Evolutionary conservation across 1,140 invertebrate species (phyloP).

Genomic region (Helicoverpa armigera): DNA sequence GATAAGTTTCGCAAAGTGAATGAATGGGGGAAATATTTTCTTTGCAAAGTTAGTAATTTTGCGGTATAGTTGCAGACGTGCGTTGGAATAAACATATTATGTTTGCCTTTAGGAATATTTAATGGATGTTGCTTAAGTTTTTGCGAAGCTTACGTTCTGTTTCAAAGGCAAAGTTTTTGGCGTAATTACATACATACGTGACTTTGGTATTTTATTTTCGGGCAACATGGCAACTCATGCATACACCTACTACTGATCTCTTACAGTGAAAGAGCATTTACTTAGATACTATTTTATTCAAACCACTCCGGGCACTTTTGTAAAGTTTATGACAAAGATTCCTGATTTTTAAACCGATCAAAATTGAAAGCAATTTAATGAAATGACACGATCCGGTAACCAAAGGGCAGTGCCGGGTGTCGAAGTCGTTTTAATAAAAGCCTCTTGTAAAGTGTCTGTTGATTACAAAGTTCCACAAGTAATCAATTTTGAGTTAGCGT

Average conservation of each 20-base stretch:
- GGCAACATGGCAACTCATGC: no score
- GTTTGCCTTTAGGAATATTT: constrained; percentile 3
- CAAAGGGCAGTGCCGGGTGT: constrained; percentile 18
- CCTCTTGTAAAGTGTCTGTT: constrained; percentile 22
- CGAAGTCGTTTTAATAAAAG: constrained; percentile 32
- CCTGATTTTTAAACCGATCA: background rate
- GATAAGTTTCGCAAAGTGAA: constrained; percentile 39
- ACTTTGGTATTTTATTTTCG: no score
- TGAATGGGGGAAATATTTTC: constrained; percentile 32
- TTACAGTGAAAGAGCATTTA: no score
- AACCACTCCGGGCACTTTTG: background rate
- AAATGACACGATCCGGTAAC: constrained; percentile 30
- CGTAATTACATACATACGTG: no score
- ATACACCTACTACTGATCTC: no score
- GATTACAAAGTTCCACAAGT: constrained; percentile 43
- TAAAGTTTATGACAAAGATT: no score
- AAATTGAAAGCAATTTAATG: constrained; percentile 25
- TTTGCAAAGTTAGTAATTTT: constrained; percentile 38
- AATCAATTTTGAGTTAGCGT: constrained; percentile 47
- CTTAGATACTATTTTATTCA: background rate
- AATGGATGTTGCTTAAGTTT: constrained; percentile 12
- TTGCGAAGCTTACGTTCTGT: background rate
- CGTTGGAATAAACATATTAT: constrained; percentile 23
- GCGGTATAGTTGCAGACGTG: constrained; percentile 31
- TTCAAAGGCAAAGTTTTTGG: no score